Conservation (phyloP, 1,140 invertebrate species). For the Tetragonula clypearis region DNA sequence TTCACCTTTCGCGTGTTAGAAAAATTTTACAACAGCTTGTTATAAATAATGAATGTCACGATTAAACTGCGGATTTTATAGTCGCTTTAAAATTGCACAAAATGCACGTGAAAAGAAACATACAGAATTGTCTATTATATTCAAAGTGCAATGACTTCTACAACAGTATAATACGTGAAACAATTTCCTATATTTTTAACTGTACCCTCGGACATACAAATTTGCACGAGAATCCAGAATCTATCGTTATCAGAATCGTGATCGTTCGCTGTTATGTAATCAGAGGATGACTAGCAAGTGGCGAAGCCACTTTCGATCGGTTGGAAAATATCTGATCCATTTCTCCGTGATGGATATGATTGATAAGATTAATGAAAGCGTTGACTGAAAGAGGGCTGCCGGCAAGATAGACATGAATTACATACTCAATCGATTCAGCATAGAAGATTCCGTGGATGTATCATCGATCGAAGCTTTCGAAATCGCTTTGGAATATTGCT, state of each 20-base stretch:
- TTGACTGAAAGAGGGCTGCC: not conserved
- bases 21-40: not conserved
- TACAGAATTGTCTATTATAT: too few species aligned
- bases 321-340: not conserved
- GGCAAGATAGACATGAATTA: not conserved
- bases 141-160: too few species aligned
- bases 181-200: too few species aligned
- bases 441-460: not conserved
- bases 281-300: not conserved
- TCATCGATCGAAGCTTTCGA: constrained; percentile 31
- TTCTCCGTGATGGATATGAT: not conserved
- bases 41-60: not conserved
- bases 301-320: not conserved
- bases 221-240: too few species aligned
- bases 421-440: constrained; percentile 7
- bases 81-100: too few species aligned
- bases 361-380: not conserved
- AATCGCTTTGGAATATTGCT: constrained; percentile 15
- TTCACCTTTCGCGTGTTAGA: not conserved
- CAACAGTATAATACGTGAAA: too few species aligned
- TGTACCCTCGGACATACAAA: too few species aligned
- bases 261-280: too few species aligned
- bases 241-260: too few species aligned
- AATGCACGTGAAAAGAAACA: too few species aligned
- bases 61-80: not conserved